A percentile compares a stretch with the other conserved stretches of the same genome.
These are phyloP conservation scores for Phoxinus dragarum DNA, from an alignment of 2,797 vertebrate genomes.

Conservation along the genomic window DNA sequence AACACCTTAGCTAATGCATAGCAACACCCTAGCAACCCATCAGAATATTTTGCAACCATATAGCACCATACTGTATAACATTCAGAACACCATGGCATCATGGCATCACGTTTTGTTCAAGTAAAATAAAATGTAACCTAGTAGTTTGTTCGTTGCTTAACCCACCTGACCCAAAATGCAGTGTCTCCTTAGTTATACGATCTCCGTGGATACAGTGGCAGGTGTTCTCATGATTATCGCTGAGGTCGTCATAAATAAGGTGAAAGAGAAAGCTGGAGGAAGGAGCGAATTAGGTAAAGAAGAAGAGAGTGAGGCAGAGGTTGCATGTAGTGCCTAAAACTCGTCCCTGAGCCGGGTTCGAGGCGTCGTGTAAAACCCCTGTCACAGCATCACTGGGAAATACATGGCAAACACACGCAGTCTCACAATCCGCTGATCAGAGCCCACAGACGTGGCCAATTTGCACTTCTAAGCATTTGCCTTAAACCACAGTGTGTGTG, in stretches of 20 bases:
- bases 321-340: conserved; percentile 48
- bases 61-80: too few species aligned
- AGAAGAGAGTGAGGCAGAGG: conserved; percentile 12
- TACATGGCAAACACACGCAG: conserved; percentile 44
- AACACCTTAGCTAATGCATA: background rate
- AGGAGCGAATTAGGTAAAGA: conserved; percentile 36
- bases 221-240: conserved; percentile 17
- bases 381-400: conserved; percentile 63
- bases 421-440: conserved; percentile 51
- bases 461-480: conserved; percentile 73
- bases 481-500: conserved; percentile 42
- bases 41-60: too few species aligned
- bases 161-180: background rate
- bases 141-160: background rate
- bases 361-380: conserved; percentile 59
- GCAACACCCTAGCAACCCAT: background rate
- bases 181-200: background rate
- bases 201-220: background rate
- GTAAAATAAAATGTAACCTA: background rate
- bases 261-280: background rate
- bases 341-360: conserved; percentile 49
- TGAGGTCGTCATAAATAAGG: conserved; percentile 35
- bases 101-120: background rate
- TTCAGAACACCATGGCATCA: background rate
- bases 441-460: conserved; percentile 59